Evolutionary conservation across 2,113 vertebrate species (phyloP).

Genomic region (Pipa parva): DNA sequence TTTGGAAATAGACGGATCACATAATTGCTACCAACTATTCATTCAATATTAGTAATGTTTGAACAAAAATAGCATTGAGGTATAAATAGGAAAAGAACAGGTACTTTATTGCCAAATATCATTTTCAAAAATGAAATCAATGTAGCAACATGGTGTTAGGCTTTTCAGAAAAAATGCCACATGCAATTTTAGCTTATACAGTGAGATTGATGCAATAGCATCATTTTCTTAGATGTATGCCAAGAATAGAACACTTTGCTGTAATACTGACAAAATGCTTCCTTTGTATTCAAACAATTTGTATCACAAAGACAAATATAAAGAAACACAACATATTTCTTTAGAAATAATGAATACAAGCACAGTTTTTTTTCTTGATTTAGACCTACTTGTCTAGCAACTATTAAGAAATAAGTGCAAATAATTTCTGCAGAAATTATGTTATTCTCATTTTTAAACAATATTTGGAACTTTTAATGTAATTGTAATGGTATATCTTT

Average conservation of each 20-base stretch:
- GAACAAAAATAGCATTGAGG: slow-evolving; percentile 36
- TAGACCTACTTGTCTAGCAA: background rate
- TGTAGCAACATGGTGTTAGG: slow-evolving; percentile 16
- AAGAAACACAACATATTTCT: slow-evolving; percentile 19
- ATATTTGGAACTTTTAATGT: too few relatives aligned
- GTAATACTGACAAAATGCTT: slow-evolving; percentile 26
- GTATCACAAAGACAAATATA: slow-evolving; percentile 23
- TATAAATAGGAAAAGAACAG: slow-evolving; percentile 33
- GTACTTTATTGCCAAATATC: slow-evolving; percentile 38
- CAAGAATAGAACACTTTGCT: slow-evolving; percentile 7
- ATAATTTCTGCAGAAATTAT: too few relatives aligned
- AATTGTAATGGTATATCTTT: too few relatives aligned
- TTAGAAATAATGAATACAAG: background rate
- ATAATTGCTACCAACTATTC: slow-evolving; percentile 32
- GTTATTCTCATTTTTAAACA: too few relatives aligned
- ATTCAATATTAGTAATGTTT: slow-evolving; percentile 23
- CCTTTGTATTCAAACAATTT: slow-evolving; percentile 33
- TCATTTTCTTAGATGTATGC: slow-evolving; percentile 21
- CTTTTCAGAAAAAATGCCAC: slow-evolving; percentile 37
- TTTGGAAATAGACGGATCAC: slow-evolving; percentile 19
- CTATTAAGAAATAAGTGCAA: too few relatives aligned
- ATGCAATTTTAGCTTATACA: slow-evolving; percentile 35
- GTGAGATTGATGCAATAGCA: slow-evolving; percentile 31
- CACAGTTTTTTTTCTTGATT: background rate
- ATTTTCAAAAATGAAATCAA: slow-evolving; percentile 42